Evolutionary conservation across 2,113 vertebrate genomes (phyloP).

Genomic region (Struthio camelus): DNA sequence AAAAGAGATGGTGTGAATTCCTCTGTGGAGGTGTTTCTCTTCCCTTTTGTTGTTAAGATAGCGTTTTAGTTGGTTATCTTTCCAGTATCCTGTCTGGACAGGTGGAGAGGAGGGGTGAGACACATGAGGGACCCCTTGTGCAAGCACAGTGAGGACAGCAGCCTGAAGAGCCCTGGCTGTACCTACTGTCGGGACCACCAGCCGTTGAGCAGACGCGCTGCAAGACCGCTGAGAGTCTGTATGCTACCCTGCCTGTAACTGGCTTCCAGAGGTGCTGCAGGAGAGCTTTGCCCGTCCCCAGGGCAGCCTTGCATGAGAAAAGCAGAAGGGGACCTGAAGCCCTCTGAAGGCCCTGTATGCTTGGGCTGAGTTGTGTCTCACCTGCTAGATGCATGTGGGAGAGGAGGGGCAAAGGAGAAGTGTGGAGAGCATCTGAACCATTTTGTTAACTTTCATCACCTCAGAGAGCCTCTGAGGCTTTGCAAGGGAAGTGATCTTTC

Average conservation of each 20-base stretch:
- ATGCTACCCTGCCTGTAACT: background rate
- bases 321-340: background rate
- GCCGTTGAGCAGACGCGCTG: background rate
- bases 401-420: background rate
- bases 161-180: background rate
- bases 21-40: background rate
- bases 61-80: background rate
- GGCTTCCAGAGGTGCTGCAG: background rate
- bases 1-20: background rate
- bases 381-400: background rate
- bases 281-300: background rate
- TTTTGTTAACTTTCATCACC: background rate
- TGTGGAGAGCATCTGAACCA: background rate
- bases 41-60: background rate
- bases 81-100: background rate
- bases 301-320: background rate
- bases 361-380: accelerated
- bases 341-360: background rate
- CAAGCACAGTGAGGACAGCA: background rate
- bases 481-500: background rate
- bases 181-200: too few relatives aligned
- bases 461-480: background rate
- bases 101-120: background rate
- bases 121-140: accelerated
- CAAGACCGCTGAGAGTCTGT: background rate